Evolutionary conservation across 2,113 vertebrate species (phyloP).

Genomic region (Monarcha castaneiventris): DNA sequence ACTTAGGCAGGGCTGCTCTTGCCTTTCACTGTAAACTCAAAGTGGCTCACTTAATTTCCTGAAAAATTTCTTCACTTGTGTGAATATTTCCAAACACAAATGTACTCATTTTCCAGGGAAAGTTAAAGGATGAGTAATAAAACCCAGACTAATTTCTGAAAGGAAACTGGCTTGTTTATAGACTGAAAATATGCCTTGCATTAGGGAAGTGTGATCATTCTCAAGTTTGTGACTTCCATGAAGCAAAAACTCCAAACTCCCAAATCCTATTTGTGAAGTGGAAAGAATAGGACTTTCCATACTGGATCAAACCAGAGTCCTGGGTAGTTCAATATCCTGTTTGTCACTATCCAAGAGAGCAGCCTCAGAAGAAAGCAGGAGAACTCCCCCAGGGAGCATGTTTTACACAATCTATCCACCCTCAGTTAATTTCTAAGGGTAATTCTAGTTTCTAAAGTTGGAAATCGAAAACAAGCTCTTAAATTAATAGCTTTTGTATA

Average conservation of each 20-base stretch:
- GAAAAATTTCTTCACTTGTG: constrained; percentile 14
- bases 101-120: constrained; percentile 14
- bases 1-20: not conserved
- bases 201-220: constrained; percentile 52
- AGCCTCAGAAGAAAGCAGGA: not conserved
- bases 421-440: not conserved
- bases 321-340: constrained; percentile 27
- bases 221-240: constrained; percentile 20
- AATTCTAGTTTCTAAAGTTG: not conserved
- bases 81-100: constrained; percentile 23
- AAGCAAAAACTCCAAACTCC: not conserved
- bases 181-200: constrained; percentile 40
- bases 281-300: constrained; percentile 30
- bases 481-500: not conserved
- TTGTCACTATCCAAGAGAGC: not conserved
- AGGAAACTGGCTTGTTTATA: constrained; percentile 16
- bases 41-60: constrained; percentile 24
- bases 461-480: not conserved
- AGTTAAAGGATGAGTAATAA: constrained; percentile 29
- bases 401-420: not conserved
- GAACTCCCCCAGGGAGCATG: not conserved
- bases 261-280: not conserved
- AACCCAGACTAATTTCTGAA: constrained; percentile 35
- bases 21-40: not conserved
- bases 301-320: constrained; percentile 19